A percentile compares a stretch with the other conserved stretches of the same genome.
phyloP scores from a whole-genome alignment of 2,888 invertebrate genomes.

The Spilarctia lutea region DNA sequence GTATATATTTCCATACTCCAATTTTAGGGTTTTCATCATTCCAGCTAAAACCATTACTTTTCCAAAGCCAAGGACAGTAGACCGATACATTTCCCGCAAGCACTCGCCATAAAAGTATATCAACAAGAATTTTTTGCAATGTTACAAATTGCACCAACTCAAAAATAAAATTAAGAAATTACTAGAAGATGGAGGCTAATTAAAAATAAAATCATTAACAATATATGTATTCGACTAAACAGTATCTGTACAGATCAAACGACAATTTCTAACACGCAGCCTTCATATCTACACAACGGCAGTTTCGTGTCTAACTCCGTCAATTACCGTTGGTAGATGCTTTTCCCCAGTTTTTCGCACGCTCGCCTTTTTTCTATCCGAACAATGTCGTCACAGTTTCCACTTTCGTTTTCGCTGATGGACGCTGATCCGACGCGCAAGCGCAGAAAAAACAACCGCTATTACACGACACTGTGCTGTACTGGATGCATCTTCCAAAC shows the following conservation, averaged over 20 bases:
- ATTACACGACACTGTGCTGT: slow-evolving; percentile 38
- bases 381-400: slow-evolving; percentile 83
- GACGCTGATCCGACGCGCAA: slow-evolving; percentile 62
- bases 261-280: slow-evolving; percentile 8
- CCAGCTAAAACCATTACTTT: no score
- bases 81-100: no score
- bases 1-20: no score
- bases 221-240: background rate
- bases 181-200: background rate
- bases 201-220: background rate
- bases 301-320: slow-evolving; percentile 37
- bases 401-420: slow-evolving; percentile 83
- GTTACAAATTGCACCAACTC: background rate
- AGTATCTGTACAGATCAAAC: slow-evolving; percentile 1
- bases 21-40: no score
- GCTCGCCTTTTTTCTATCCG: slow-evolving; percentile 69
- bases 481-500: slow-evolving; percentile 37
- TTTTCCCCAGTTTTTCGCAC: slow-evolving; percentile 66
- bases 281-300: slow-evolving; percentile 5
- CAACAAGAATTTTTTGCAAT: background rate
- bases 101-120: no score
- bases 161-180: background rate
- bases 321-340: slow-evolving; percentile 40
- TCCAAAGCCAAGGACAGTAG: no score
- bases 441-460: slow-evolving; percentile 64